Base-by-base conservation (phyloP, 2,888 invertebrate species). In the Alitta virens region DNA sequence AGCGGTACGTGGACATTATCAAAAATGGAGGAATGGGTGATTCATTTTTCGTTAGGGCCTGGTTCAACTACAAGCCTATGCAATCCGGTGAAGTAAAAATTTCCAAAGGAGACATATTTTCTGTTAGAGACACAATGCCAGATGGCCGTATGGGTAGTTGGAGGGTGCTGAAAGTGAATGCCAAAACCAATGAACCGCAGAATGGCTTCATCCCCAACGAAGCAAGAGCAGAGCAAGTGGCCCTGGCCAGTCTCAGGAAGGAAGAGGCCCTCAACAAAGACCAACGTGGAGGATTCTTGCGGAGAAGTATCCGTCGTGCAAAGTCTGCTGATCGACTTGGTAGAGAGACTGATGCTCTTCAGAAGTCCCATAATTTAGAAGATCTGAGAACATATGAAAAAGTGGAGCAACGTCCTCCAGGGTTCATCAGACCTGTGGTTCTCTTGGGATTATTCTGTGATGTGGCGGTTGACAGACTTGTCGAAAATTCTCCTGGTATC, bases 391-490 rank as follows among this genome's bases (percentile, higher is more conserved):
- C 69, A 3, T 71, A 70, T 38, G 70, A 71, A 46, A 58, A 62
- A 38, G 68, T 71, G 12, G 56, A 52, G 24, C 66, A 67, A 42
- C 33, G 50, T 27, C 38, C 63, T 3, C 43, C 64, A 16, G 56
- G 56, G 2, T 57, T 60, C 24, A 56, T 54, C 24, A 27, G 68
- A 33, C 71, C 71, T 12, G 63, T 71, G 3, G 56, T 71, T 2
- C 43, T 71, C 12, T 62, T 71, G 3, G 71, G 71, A 27, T 58
- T 69, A 2, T 71, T 71, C 63, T 67, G 66, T 58, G 71, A 70
- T 56, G 43, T 27, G 12, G 68, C 68, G 2, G 40, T 68, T 2
- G 63, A 66, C 21, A 56, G 57, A 57, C 60, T 71, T 2, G 46
- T 61, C 2, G 24, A 65, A 33, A 66, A 71, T 40, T 58, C 60